Evolutionary conservation across 2,888 invertebrate genomes (phyloP).

Genomic region (Tenthredo scrophulariae): DNA sequence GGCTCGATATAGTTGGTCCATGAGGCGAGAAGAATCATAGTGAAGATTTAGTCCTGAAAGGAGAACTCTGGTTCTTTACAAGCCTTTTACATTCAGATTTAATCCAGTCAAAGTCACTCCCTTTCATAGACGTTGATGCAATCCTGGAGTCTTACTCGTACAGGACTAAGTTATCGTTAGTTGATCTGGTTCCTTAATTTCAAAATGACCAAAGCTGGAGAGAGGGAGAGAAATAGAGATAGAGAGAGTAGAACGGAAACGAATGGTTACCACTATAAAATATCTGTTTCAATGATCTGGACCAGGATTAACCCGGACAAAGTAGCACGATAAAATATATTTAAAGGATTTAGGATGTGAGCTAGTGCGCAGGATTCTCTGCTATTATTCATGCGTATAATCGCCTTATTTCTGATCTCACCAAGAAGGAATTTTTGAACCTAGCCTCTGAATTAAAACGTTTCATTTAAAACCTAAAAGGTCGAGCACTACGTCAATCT

Average conservation of each 20-base stretch:
- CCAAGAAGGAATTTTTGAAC: constrained; percentile 28
- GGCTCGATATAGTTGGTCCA: neutral
- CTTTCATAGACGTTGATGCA: constrained; percentile 8
- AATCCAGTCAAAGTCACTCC: constrained; percentile 41
- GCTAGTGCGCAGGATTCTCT: constrained; percentile 57
- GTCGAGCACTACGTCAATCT: neutral
- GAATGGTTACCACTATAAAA: constrained; percentile 39
- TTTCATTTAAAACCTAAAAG: constrained; percentile 16
- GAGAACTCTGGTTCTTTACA: neutral
- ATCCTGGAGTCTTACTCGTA: constrained; percentile 1
- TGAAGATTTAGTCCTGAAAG: neutral
- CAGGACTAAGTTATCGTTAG: constrained; percentile 43
- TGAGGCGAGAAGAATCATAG: neutral
- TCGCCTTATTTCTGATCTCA: constrained; percentile 64
- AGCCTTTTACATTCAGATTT: constrained; percentile 22
- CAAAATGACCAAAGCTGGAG: constrained; percentile 24
- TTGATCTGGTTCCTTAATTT: constrained; percentile 47
- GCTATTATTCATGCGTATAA: constrained; percentile 63
- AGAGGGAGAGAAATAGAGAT: neutral
- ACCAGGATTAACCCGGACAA: constrained; percentile 62
- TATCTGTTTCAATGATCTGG: constrained; percentile 46
- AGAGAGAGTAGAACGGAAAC: constrained; percentile 16
- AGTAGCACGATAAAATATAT: constrained; percentile 59
- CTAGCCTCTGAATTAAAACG: constrained; percentile 32
- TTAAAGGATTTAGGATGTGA: constrained; percentile 58